phyloP scores from a whole-genome alignment of 1,140 invertebrate species.

The Drosophila funebris region DNA sequence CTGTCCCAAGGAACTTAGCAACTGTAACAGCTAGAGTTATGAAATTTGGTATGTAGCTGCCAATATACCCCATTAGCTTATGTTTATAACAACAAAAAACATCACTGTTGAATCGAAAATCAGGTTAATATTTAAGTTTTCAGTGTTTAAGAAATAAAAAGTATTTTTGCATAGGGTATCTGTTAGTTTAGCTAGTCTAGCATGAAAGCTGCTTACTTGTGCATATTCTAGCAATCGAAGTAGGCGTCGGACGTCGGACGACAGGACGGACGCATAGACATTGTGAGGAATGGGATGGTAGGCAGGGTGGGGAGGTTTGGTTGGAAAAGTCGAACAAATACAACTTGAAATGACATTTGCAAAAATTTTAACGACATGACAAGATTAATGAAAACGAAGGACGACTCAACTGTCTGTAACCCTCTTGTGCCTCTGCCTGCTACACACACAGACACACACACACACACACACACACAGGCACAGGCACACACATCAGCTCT shows the following conservation, averaged over 20 bases:
- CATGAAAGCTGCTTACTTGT: not conserved
- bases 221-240: conserved; percentile 14
- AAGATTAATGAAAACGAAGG: conserved; percentile 70
- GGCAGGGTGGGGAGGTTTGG: not conserved
- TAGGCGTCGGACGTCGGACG: not conserved
- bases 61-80: too few relatives aligned
- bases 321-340: conserved; percentile 19
- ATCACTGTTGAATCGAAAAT: too few relatives aligned
- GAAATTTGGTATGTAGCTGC: too few relatives aligned
- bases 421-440: not conserved
- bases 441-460: not conserved
- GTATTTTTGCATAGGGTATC: not conserved
- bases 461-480: not conserved
- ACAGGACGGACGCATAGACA: too few relatives aligned
- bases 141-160: not conserved
- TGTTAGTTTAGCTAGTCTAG: not conserved
- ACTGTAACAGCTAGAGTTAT: too few relatives aligned
- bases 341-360: conserved; percentile 70
- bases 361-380: conserved; percentile 74
- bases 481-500: not conserved
- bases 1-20: too few relatives aligned
- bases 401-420: conserved; percentile 33
- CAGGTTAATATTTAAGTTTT: too few relatives aligned
- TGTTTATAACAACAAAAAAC: too few relatives aligned
- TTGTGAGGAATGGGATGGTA: too few relatives aligned